These are phyloP conservation scores for Lamellibrachia satsuma DNA, from an alignment of 2,888 invertebrate species.

Conservation along the genomic window DNA sequence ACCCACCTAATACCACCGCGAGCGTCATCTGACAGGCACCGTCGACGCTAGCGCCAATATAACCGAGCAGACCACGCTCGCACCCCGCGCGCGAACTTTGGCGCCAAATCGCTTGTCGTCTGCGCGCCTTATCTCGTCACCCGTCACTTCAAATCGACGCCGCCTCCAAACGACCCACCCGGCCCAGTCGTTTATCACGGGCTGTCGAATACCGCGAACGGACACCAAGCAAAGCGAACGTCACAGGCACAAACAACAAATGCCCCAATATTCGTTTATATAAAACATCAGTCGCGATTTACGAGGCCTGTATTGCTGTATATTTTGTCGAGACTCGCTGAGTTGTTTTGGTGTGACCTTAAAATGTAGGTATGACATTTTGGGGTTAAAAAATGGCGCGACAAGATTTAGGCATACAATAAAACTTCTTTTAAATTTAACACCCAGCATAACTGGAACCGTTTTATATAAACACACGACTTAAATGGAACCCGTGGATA, in stretches of 20 bases:
- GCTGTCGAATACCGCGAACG: background rate
- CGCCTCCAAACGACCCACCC: background rate
- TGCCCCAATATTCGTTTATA: background rate
- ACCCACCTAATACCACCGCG: background rate
- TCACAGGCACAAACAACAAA: background rate
- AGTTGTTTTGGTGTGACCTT: too few relatives aligned
- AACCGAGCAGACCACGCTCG: background rate
- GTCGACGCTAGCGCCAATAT: background rate
- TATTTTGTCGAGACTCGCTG: too few relatives aligned
- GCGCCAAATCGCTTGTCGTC: slow-evolving; percentile 17
- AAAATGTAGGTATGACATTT: too few relatives aligned
- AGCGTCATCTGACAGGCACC: background rate
- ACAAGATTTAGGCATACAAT: too few relatives aligned
- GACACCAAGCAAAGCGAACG: background rate
- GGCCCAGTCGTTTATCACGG: background rate
- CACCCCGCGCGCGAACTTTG: background rate
- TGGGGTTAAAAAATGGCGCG: too few relatives aligned
- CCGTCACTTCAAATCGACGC: background rate
- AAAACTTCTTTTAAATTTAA: too few relatives aligned
- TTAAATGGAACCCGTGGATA: too few relatives aligned
- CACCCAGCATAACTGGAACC: too few relatives aligned
- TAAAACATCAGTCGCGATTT: too few relatives aligned
- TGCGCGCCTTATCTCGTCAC: slow-evolving; percentile 11
- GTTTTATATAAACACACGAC: too few relatives aligned
- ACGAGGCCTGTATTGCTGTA: too few relatives aligned